These are phyloP conservation scores for Epistrophe eligans DNA, from an alignment of 2,888 invertebrate species.

Conservation along the genomic window DNA sequence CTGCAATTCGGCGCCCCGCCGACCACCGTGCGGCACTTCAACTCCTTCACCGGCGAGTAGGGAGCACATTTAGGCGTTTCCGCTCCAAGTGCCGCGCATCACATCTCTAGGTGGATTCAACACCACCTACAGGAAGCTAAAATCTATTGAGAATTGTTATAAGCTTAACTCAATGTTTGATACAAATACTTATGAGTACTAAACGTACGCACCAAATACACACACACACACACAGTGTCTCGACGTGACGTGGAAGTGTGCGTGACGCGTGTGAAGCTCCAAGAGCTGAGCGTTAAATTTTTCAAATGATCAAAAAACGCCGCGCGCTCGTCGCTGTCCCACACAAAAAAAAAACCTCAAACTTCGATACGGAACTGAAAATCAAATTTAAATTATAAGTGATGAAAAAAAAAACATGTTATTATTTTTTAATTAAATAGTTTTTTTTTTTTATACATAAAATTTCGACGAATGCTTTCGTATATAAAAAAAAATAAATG, in stretches of 20 bases:
- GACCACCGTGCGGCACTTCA: conserved; percentile 83
- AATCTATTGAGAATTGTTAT: conserved; percentile 58
- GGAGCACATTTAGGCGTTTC: conserved; percentile 71
- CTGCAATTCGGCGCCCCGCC: conserved; percentile 84
- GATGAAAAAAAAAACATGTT: conserved; percentile 54
- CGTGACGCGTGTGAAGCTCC: conserved; percentile 70
- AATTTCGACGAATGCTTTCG: conserved; percentile 39
- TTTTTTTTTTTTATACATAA: conserved; percentile 37
- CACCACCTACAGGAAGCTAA: conserved; percentile 48
- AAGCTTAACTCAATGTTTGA: conserved; percentile 62
- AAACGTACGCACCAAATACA: conserved; percentile 46
- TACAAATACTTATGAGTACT: conserved; percentile 52
- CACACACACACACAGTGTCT: conserved; percentile 46
- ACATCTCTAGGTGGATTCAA: conserved; percentile 56
- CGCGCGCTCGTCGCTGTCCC: conserved; percentile 63
- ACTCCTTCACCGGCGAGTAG: conserved; percentile 84
- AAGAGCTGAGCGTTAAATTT: conserved; percentile 66
- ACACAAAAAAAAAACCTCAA: conserved; percentile 61
- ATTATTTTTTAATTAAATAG: conserved; percentile 60
- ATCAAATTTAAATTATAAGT: conserved; percentile 75
- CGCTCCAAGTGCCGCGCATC: conserved; percentile 50
- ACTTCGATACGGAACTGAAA: conserved; percentile 75
- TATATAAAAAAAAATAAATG: conserved; percentile 49
- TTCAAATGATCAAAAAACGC: conserved; percentile 34
- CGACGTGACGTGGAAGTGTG: conserved; percentile 60